These are phyloP conservation scores for Leptinotarsa lineolata DNA, from an alignment of 1,140 invertebrate genomes.

Conservation along the genomic window DNA sequence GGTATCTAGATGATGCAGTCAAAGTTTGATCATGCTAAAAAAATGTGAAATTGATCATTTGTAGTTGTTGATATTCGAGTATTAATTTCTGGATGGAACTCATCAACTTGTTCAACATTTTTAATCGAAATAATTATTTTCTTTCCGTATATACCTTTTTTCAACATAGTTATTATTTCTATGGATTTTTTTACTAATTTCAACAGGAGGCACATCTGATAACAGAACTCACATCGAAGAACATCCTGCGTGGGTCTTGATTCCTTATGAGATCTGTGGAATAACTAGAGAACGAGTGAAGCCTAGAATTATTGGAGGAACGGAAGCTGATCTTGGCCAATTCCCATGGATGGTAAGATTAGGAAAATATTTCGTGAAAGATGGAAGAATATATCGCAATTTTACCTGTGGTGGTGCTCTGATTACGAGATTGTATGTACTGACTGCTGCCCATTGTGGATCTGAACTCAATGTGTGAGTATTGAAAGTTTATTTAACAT, in stretches of 20 bases:
- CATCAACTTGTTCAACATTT: no score
- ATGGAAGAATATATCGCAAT: constrained; percentile 32
- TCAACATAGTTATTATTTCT: no score
- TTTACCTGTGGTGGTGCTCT: constrained; percentile 69
- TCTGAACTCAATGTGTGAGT: not conserved
- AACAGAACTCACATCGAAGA: not conserved
- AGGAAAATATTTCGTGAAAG: constrained; percentile 60
- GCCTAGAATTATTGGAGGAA: constrained; percentile 55
- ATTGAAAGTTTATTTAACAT: not conserved
- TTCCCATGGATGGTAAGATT: constrained; percentile 65
- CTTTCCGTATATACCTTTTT: no score
- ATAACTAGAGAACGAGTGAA: constrained; percentile 22
- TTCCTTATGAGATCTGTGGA: constrained; percentile 3
- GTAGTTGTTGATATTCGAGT: no score
- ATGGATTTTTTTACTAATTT: no score
- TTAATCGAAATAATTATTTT: no score
- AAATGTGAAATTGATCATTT: no score
- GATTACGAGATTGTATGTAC: constrained; percentile 63
- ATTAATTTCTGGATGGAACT: no score
- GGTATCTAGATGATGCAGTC: no score
- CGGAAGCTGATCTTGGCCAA: constrained; percentile 56
- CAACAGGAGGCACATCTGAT: no score
- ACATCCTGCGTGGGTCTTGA: not conserved
- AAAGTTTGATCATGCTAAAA: no score
- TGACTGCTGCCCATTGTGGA: constrained; percentile 72